Conservation (phyloP, 2,113 vertebrate species). For the Chaetops frenatus region DNA sequence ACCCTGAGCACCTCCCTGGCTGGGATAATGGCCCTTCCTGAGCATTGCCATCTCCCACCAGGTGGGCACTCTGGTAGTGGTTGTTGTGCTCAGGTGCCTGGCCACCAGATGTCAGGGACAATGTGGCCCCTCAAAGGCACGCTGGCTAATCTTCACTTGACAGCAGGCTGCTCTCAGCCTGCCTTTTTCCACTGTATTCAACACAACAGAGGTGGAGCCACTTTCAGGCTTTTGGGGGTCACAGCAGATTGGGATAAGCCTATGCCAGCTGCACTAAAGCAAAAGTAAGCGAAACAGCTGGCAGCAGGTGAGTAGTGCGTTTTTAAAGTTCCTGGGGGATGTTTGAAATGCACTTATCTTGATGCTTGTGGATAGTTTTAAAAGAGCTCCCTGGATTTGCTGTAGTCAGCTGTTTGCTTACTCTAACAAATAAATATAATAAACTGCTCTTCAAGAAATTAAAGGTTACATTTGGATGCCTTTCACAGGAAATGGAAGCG, state of each 20-base stretch:
- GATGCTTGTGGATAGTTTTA: neutral
- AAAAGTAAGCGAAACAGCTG: neutral
- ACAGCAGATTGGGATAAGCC: neutral
- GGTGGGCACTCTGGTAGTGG: neutral
- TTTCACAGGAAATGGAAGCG: constrained; percentile 26
- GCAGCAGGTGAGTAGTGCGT: neutral
- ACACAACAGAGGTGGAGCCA: neutral
- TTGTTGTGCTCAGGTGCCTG: neutral
- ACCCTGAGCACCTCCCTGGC: neutral
- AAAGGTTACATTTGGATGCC: constrained; percentile 19
- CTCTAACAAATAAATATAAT: neutral
- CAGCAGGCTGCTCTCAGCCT: neutral
- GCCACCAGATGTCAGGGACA: neutral
- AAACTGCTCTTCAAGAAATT: constrained; percentile 7
- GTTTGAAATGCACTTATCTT: constrained; percentile 23
- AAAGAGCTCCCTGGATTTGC: neutral
- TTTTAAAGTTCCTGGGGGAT: constrained; percentile 1
- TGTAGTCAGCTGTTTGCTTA: constrained; percentile 3
- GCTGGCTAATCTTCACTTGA: neutral
- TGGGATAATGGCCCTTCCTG: neutral
- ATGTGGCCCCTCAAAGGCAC: neutral
- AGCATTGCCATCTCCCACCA: neutral
- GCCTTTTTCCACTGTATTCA: neutral
- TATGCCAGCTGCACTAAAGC: neutral
- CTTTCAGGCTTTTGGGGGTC: neutral